These are phyloP conservation scores for Thecocarcelia acutangulata DNA, from an alignment of 2,888 invertebrate species.

Conservation along the genomic window DNA sequence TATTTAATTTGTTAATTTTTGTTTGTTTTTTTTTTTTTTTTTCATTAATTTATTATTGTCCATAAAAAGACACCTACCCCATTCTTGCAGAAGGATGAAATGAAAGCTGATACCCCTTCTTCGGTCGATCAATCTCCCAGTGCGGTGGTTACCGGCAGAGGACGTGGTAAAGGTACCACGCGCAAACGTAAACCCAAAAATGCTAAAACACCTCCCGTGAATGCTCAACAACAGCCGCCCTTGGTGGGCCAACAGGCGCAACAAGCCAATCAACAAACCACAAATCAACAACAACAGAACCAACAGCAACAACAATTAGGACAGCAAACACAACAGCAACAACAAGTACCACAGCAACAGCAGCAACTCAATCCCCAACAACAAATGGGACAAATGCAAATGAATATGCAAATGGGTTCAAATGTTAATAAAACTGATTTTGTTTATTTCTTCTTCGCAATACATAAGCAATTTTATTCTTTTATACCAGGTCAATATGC, in stretches of 20 bases:
- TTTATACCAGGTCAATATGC: constrained; percentile 80
- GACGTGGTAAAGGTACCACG: constrained; percentile 80
- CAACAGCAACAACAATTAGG: constrained; percentile 79
- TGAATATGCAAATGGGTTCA: constrained; percentile 79
- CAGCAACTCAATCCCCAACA: constrained; percentile 77
- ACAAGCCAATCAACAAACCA: constrained; percentile 79
- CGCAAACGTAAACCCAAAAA: constrained; percentile 81
- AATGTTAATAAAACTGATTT: constrained; percentile 43
- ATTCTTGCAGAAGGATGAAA: constrained; percentile 83
- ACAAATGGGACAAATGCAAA: constrained; percentile 79
- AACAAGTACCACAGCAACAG: constrained; percentile 77
- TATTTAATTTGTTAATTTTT: constrained; percentile 26
- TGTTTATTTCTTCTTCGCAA: background rate
- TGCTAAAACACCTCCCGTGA: constrained; percentile 82
- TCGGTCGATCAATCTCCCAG: constrained; percentile 82
- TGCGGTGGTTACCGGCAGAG: constrained; percentile 79
- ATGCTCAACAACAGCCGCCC: constrained; percentile 74
- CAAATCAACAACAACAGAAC: constrained; percentile 74
- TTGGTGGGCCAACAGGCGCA: constrained; percentile 44
- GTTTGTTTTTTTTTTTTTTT: constrained; percentile 15
- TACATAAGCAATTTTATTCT: constrained; percentile 20
- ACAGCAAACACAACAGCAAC: constrained; percentile 78
- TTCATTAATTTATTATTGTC: constrained; percentile 44
- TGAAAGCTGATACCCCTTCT: constrained; percentile 85
- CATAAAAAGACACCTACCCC: constrained; percentile 63